phyloP scores from a whole-genome alignment of 2,113 vertebrate genomes.

The Pachyramphus minor region DNA sequence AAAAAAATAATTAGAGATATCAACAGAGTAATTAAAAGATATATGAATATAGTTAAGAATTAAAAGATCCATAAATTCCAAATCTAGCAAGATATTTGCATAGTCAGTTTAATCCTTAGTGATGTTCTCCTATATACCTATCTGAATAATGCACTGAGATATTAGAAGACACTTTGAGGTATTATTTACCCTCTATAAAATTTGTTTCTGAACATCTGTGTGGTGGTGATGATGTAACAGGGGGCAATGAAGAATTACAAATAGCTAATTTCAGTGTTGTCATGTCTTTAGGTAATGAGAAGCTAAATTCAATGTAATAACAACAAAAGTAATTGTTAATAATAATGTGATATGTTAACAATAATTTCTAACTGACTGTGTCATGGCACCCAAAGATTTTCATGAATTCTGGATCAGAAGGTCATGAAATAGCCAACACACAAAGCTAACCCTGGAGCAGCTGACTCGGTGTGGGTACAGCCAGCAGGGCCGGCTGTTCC shows the following conservation, averaged over 20 bases:
- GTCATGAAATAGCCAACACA: not conserved
- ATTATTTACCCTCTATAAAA: not conserved
- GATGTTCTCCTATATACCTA: not conserved
- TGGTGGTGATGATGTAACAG: not conserved
- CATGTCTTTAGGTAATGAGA: not conserved
- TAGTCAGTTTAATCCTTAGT: not conserved
- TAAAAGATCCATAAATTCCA: not conserved
- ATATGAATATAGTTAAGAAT: not conserved
- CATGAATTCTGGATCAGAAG: not conserved
- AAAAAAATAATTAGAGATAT: not conserved
- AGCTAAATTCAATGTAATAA: not conserved
- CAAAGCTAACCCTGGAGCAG: not conserved
- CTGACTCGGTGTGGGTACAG: not conserved
- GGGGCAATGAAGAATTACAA: not conserved
- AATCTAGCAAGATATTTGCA: not conserved
- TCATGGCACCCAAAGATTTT: not conserved
- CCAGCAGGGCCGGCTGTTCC: not conserved
- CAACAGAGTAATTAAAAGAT: not conserved
- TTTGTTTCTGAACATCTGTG: not conserved
- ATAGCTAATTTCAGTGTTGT: not conserved
- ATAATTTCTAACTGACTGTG: not conserved
- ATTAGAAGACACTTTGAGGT: not conserved
- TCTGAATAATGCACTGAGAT: not conserved
- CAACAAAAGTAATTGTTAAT: not conserved
- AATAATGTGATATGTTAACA: not conserved